Conservation (phyloP, 2,888 invertebrate genomes). For the Nymphalis urticae region DNA sequence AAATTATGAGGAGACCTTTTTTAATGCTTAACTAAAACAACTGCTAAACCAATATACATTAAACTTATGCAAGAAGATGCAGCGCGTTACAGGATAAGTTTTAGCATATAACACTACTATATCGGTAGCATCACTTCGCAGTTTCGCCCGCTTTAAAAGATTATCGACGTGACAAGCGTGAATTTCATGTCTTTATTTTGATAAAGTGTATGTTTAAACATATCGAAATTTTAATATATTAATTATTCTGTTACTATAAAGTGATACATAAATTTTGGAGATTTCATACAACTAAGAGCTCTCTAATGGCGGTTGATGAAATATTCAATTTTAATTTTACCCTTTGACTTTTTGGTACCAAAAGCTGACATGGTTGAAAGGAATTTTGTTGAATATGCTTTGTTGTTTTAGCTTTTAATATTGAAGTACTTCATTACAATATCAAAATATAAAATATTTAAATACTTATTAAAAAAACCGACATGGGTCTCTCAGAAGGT, state of each 20-base stretch:
- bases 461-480: too few species aligned
- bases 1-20: neutral
- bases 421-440: neutral
- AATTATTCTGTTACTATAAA: neutral
- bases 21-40: too few species aligned
- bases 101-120: too few species aligned
- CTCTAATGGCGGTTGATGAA: conserved; percentile 12
- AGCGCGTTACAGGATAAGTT: too few species aligned
- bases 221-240: neutral
- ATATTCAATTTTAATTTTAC: conserved; percentile 32
- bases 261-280: neutral
- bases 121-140: too few species aligned
- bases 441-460: neutral
- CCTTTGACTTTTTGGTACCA: conserved; percentile 23
- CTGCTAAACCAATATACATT: too few species aligned
- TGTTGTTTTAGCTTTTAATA: conserved; percentile 11
- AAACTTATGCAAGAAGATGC: too few species aligned
- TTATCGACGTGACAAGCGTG: too few species aligned
- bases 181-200: too few species aligned
- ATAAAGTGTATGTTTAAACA: too few species aligned
- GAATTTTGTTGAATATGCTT: conserved; percentile 27
- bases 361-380: conserved; percentile 19
- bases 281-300: conserved; percentile 8
- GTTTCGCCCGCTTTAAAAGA: too few species aligned
- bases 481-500: too few species aligned